Evolutionary conservation across 2,797 vertebrate genomes (phyloP).

Genomic region (Enteromius trimaculatus): DNA sequence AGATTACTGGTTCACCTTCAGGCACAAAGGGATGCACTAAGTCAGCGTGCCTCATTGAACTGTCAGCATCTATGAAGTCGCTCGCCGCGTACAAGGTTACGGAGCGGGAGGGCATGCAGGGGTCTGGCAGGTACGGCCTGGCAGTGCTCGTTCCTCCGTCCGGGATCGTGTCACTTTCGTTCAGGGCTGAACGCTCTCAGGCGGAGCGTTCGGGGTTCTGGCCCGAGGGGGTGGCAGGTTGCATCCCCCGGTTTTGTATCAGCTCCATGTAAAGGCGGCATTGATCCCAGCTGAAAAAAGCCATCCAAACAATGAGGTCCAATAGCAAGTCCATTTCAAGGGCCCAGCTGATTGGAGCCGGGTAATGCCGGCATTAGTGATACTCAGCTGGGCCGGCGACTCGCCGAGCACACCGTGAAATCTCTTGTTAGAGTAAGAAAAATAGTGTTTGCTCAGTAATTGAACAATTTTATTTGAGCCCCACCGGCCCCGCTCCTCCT

Average conservation of each 20-base stretch:
- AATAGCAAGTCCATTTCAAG: conserved; percentile 97
- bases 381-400: conserved; percentile 96
- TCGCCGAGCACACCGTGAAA: conserved; percentile 96
- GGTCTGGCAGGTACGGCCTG: conserved; percentile 21
- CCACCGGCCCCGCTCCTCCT: conserved; percentile 64
- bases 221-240: conserved; percentile 83
- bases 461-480: conserved; percentile 97
- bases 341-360: conserved; percentile 86
- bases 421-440: conserved; percentile 99
- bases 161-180: conserved; percentile 61
- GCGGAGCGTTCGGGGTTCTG: conserved; percentile 70
- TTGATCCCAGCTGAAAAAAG: conserved; percentile 98
- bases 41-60: conserved; percentile 56
- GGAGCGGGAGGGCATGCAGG: background rate
- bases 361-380: conserved; percentile 94
- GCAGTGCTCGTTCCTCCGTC: conserved; percentile 20
- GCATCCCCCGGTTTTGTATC: conserved; percentile 87
- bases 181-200: conserved; percentile 59
- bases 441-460: conserved; percentile 99
- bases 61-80: conserved; percentile 57
- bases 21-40: conserved; percentile 26
- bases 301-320: conserved; percentile 96
- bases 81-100: conserved; percentile 23
- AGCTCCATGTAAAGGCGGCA: conserved; percentile 91
- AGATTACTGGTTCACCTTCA: conserved; percentile 27